phyloP scores from a whole-genome alignment of 2,113 vertebrate species.

The Lamprologus lemairii region DNA sequence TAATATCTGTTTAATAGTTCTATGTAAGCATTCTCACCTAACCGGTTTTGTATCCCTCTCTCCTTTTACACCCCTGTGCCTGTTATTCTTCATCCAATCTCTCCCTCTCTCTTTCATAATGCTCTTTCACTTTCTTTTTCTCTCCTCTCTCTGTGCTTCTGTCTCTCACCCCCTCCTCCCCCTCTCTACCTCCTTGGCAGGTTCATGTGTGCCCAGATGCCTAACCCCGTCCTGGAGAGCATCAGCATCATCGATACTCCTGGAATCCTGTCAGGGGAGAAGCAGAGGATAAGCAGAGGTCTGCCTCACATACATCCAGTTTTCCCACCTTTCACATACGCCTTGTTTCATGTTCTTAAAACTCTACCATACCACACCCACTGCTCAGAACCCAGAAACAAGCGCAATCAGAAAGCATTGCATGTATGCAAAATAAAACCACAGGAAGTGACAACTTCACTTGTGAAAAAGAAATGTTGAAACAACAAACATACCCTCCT shows the following conservation, averaged over 20 bases:
- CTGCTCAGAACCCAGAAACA: neutral
- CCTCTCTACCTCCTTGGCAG: conserved; percentile 42
- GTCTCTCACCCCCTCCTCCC: neutral
- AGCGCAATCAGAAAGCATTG: neutral
- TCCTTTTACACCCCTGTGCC: neutral
- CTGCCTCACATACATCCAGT: conserved; percentile 21
- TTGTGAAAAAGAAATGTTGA: neutral
- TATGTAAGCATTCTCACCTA: conserved; percentile 22
- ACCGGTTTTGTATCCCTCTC: conserved; percentile 11
- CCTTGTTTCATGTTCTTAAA: neutral
- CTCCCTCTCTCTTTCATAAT: neutral
- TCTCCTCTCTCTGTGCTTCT: neutral
- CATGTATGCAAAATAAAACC: neutral
- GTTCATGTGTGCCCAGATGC: conserved; percentile 90
- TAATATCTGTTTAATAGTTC: conserved; percentile 8
- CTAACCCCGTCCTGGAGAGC: conserved; percentile 86
- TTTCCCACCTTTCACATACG: neutral
- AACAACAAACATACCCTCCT: neutral
- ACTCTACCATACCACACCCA: neutral
- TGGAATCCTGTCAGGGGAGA: conserved; percentile 80
- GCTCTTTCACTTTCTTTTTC: neutral
- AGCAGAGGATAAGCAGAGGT: conserved; percentile 84
- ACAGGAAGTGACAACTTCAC: conserved; percentile 3
- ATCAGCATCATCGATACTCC: conserved; percentile 94
- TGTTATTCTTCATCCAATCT: neutral